Evolutionary conservation across 2,113 vertebrate species (phyloP), one percentile per base, ranked within the genome.

Genomic region (Festucalex cinctus): DNA sequence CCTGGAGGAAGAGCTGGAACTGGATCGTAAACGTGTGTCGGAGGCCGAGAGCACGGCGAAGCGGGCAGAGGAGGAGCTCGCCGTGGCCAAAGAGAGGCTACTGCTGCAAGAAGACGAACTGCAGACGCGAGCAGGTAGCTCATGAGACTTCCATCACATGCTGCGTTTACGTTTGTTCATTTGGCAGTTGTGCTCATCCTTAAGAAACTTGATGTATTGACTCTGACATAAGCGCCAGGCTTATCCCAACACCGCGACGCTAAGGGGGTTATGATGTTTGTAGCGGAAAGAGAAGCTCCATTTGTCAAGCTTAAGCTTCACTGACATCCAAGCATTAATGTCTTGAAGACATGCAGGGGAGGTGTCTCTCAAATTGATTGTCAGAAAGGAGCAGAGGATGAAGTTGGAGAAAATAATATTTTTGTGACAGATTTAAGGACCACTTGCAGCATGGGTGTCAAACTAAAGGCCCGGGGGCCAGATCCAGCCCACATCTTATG

Each of bases 1-100:
- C 83, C 81, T 97, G 75, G 93, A 96, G 74, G 85, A 91, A 67
- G 94, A 95, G 85, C 84, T 97, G 74, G 92, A 90, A 81, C 63
- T 90, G 71, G 90, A 91, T 28, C 88, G 91, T 3, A 89, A 86
- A 76, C 88, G 93, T 22, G 92, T 93, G 65, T 79, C 86, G 0
- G 90, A 93, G 76, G 91, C 93, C 22, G 94, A 95, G 83, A 85
- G 67, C 24, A 78, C 82, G 9, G 89, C 91, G 0, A 91, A 91
- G 68, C 91, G 91, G 59, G 88, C 91, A 0, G 91, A 94, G 75
- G 93, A 96, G 85, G 93, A 95, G 90, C 82, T 96, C 12, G 81
- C 85, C 0, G 81, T 92, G n/a, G 92, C 93, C 63, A 95, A 95
- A 76, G 92, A 94, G 78, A 91, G 92, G 76, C 87, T 93, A 60